Percentiles rank a stretch among this genome's conserved stretches.
These are phyloP conservation scores for Parauchenoglanis punctatus DNA, from an alignment of 2,797 vertebrate species.

Conservation along the genomic window DNA sequence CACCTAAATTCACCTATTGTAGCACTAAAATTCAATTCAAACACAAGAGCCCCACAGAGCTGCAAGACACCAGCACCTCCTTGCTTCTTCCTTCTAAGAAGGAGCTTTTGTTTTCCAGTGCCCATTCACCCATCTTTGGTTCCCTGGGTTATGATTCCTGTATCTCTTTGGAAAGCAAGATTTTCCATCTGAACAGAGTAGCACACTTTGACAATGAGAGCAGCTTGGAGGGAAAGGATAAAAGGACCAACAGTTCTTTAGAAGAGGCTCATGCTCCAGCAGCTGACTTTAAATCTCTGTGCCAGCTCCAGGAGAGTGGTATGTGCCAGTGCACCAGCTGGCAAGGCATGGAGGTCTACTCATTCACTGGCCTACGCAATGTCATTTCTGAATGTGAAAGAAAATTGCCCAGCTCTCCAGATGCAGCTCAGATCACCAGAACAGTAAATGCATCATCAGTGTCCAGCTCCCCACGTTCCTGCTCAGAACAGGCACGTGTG, in stretches of 20 bases:
- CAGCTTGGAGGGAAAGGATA: slow-evolving; percentile 50
- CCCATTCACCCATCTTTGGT: slow-evolving; percentile 67
- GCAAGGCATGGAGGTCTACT: slow-evolving; percentile 91
- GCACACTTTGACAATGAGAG: slow-evolving; percentile 57
- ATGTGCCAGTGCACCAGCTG: slow-evolving; percentile 77
- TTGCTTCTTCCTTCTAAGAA: slow-evolving; percentile 65
- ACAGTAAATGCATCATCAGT: slow-evolving; percentile 60
- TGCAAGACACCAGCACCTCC: slow-evolving; percentile 56
- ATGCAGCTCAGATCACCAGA: slow-evolving; percentile 75
- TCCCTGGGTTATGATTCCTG: slow-evolving; percentile 66
- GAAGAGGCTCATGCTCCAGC: slow-evolving; percentile 68
- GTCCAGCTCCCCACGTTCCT: slow-evolving; percentile 89
- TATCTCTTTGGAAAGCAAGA: slow-evolving; percentile 58
- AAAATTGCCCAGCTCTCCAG: slow-evolving; percentile 67
- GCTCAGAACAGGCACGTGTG: slow-evolving; percentile 92
- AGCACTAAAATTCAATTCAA: slow-evolving; percentile 79
- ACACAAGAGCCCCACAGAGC: slow-evolving; percentile 77
- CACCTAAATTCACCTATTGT: slow-evolving; percentile 93
- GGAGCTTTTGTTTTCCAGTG: slow-evolving; percentile 67
- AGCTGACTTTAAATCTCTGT: slow-evolving; percentile 87
- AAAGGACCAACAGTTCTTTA: slow-evolving; percentile 27
- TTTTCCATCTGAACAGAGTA: slow-evolving; percentile 46
- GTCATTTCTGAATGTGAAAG: slow-evolving; percentile 82
- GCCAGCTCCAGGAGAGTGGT: slow-evolving; percentile 70
- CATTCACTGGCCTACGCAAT: slow-evolving; percentile 89